Conservation (phyloP, 2,888 invertebrate genomes). For the Nephrotoma flavescens region DNA sequence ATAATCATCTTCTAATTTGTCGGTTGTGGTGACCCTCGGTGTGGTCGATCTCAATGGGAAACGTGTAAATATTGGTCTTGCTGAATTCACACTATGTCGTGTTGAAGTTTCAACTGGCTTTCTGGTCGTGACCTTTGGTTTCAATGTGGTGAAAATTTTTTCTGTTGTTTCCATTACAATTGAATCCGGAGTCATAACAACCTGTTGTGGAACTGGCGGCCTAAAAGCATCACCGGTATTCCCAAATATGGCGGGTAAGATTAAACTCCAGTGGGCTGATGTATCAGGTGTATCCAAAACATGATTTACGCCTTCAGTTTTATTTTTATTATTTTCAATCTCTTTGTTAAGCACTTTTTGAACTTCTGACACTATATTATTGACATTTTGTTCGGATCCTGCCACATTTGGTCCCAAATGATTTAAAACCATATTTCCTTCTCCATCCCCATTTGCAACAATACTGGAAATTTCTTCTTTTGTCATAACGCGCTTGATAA, state of each 20-base stretch:
- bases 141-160: slow-evolving; percentile 5
- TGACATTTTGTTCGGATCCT: slow-evolving; percentile 51
- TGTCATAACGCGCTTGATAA: slow-evolving; percentile 72
- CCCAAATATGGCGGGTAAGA: slow-evolving; percentile 65
- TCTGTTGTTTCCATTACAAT: slow-evolving; percentile 19
- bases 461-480: slow-evolving; percentile 71
- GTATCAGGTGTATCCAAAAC: slow-evolving; percentile 57
- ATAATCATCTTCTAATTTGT: neutral
- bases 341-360: slow-evolving; percentile 71
- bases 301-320: slow-evolving; percentile 36
- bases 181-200: slow-evolving; percentile 32
- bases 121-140: neutral
- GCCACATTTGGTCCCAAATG: slow-evolving; percentile 25
- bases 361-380: slow-evolving; percentile 67
- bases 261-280: slow-evolving; percentile 65
- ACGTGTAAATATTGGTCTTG: neutral
- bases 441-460: slow-evolving; percentile 66
- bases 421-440: slow-evolving; percentile 35
- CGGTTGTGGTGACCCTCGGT: neutral
- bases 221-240: slow-evolving; percentile 48
- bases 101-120: neutral
- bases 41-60: neutral
- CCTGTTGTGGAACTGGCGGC: slow-evolving; percentile 34
- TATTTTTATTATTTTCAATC: slow-evolving; percentile 41
- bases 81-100: neutral